Percentiles rank a stretch among this genome's conserved stretches.
Conservation (phyloP, 2,888 invertebrate genomes). For the Microplitis deprimator region DNA sequence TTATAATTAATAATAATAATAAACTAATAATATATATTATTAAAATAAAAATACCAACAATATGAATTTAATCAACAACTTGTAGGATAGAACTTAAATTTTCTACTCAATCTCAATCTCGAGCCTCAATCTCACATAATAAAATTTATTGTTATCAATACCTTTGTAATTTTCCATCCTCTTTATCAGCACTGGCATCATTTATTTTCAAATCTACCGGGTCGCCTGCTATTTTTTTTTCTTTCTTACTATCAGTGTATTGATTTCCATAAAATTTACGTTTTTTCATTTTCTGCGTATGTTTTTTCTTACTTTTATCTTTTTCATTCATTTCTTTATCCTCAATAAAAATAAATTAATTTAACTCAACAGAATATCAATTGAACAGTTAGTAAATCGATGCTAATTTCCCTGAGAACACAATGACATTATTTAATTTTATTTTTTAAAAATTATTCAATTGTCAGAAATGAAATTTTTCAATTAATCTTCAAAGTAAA, state of each 20-base stretch:
- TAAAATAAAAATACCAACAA: not conserved
- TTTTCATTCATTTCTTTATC: not conserved
- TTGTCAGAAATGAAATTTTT: no score
- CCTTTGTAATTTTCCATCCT: not conserved
- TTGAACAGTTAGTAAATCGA: not conserved
- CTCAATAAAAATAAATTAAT: not conserved
- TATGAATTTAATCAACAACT: not conserved
- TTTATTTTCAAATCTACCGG: not conserved
- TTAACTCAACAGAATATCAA: not conserved
- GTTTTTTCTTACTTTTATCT: not conserved
- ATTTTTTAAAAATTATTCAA: no score
- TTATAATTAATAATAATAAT: slow-evolving; percentile 1
- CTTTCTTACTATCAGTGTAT: not conserved
- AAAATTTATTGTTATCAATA: slow-evolving; percentile 21
- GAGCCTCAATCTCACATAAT: not conserved
- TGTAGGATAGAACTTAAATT: not conserved
- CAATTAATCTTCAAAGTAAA: no score
- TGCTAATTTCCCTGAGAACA: not conserved
- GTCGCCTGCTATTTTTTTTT: not conserved
- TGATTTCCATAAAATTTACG: not conserved
- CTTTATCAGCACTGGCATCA: not conserved
- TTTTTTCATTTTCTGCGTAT: not conserved
- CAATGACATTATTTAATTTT: no score
- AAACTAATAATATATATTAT: no score
- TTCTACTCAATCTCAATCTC: no score